These are phyloP conservation scores for Apogon hyalosoma DNA, from an alignment of 2,797 vertebrate genomes.

Conservation along the genomic window DNA sequence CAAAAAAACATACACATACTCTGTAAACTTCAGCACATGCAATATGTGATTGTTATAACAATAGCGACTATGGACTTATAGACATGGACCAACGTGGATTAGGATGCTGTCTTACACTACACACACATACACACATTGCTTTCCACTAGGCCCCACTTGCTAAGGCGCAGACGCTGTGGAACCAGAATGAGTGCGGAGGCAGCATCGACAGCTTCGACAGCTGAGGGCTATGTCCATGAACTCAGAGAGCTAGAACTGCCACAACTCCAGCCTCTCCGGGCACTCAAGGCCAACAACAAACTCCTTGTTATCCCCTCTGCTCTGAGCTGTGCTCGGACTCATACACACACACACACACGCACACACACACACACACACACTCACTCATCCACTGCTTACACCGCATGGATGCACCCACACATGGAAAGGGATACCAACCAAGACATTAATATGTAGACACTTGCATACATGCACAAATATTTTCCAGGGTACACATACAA, in stretches of 20 bases:
- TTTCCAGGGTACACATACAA: conserved; percentile 59
- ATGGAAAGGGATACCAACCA: conserved; percentile 47
- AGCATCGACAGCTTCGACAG: conserved; percentile 78
- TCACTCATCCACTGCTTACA: conserved; percentile 30
- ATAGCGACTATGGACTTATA: conserved; percentile 34
- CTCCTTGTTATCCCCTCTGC: conserved; percentile 83
- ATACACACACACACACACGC: conserved; percentile 27
- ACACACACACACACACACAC: conserved; percentile 33
- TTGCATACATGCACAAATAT: conserved; percentile 64
- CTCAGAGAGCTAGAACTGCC: conserved; percentile 79
- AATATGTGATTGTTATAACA: conserved; percentile 47
- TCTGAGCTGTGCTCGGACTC: conserved; percentile 67
- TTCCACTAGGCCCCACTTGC: conserved; percentile 66
- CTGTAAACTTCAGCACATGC: not conserved
- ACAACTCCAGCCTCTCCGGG: conserved; percentile 81
- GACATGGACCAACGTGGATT: conserved; percentile 51
- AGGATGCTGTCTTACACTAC: conserved; percentile 48
- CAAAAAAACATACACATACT: conserved; percentile 25
- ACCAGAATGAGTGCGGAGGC: conserved; percentile 77
- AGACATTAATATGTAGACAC: conserved; percentile 61
- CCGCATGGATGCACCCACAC: conserved; percentile 55
- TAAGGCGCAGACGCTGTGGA: conserved; percentile 73
- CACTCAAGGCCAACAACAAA: conserved; percentile 83
- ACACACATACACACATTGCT: conserved; percentile 58
- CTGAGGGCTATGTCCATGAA: conserved; percentile 87